Conservation (phyloP, 1,140 invertebrate genomes). For the Wiebesia pumilae region DNA sequence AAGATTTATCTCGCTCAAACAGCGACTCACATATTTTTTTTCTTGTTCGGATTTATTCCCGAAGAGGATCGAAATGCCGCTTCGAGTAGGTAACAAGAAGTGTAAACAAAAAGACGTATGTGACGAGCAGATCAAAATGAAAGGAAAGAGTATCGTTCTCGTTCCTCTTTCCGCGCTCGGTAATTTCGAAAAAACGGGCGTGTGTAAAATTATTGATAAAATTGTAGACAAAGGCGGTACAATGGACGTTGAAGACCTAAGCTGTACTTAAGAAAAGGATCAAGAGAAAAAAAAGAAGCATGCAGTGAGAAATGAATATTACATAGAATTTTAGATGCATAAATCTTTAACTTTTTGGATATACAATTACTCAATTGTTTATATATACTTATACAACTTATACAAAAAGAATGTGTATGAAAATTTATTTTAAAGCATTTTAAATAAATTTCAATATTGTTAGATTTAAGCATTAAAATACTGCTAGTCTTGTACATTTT, state of each 20-base stretch:
- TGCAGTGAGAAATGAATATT: slow-evolving; percentile 2
- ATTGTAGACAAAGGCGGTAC: not conserved
- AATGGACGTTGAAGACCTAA: slow-evolving; percentile 13
- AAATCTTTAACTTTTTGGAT: not conserved
- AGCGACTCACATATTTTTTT: not conserved
- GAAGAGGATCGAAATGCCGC: slow-evolving; percentile 21
- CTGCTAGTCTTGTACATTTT: not conserved
- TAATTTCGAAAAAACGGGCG: not conserved
- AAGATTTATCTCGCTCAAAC: slow-evolving; percentile 31
- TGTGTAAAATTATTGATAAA: slow-evolving; percentile 31
- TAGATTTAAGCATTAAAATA: not conserved
- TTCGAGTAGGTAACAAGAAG: slow-evolving; percentile 14
- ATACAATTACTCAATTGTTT: not conserved
- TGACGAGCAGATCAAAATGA: slow-evolving; percentile 9
- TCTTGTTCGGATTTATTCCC: not conserved
- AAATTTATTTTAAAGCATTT: not conserved
- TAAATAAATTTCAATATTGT: not conserved
- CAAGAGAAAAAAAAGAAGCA: slow-evolving; percentile 8
- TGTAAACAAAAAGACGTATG: slow-evolving; percentile 30
- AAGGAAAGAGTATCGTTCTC: slow-evolving; percentile 14
- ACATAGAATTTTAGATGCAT: slow-evolving; percentile 9
- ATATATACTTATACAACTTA: no score
- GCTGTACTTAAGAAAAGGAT: slow-evolving; percentile 19
- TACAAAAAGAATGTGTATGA: no score
- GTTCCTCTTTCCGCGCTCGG: not conserved